Percentiles rank a stretch among this genome's conserved stretches.
Conservation (phyloP, 2,888 invertebrate genomes). For the Lasioglossum lativentre region DNA sequence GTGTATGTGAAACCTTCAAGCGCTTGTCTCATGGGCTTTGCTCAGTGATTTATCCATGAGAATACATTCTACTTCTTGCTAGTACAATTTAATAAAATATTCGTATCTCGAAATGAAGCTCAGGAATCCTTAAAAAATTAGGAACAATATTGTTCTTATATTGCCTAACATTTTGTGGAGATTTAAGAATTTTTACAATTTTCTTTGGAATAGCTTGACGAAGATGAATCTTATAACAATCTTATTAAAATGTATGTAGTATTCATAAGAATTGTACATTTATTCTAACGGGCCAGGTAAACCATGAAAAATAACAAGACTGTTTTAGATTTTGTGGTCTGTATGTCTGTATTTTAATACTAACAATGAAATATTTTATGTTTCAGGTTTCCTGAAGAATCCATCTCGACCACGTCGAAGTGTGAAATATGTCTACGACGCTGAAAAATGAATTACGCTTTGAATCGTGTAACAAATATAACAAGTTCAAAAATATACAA, state of each 20-base stretch:
- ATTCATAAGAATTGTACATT: too few relatives aligned
- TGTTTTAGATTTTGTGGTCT: too few relatives aligned
- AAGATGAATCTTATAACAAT: too few relatives aligned
- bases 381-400: background rate
- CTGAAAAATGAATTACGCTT: background rate
- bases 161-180: background rate
- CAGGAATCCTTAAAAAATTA: background rate
- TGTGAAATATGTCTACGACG: too few relatives aligned
- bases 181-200: background rate
- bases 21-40: slow-evolving; percentile 35
- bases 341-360: background rate
- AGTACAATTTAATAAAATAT: background rate
- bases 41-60: slow-evolving; percentile 41
- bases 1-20: slow-evolving; percentile 50
- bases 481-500: background rate
- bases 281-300: too few relatives aligned
- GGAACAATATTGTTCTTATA: background rate
- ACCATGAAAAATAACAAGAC: too few relatives aligned
- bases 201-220: background rate
- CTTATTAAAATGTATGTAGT: background rate
- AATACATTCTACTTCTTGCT: background rate
- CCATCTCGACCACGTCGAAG: background rate
- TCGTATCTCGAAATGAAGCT: background rate
- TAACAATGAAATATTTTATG: background rate
- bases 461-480: too few relatives aligned